A percentile compares a stretch with the other conserved stretches of the same genome.
Evolutionary conservation across 1,140 invertebrate genomes (phyloP).

Genomic region (Brachionus sp.): DNA sequence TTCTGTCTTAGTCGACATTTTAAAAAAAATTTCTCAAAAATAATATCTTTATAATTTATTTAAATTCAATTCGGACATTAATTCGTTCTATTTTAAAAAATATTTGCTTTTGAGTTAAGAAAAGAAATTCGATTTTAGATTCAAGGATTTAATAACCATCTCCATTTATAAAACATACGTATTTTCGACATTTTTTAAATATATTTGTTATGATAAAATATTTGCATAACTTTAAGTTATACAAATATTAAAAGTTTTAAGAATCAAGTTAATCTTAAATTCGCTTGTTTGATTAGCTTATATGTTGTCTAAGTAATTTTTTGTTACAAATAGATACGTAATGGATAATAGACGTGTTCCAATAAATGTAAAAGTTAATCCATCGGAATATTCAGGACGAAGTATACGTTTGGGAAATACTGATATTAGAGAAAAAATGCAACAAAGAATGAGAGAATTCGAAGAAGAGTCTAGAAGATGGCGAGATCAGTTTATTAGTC

Average conservation of each 20-base stretch:
- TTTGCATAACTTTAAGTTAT: too few species aligned
- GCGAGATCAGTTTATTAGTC: background rate
- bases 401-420: slow-evolving; percentile 4
- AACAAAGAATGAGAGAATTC: slow-evolving; percentile 40
- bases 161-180: too few species aligned
- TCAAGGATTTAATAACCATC: too few species aligned
- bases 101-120: background rate
- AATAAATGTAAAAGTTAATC: slow-evolving; percentile 31
- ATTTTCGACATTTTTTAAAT: too few species aligned
- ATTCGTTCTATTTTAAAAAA: background rate
- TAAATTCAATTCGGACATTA: too few species aligned
- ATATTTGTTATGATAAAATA: too few species aligned
- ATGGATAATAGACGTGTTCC: slow-evolving; percentile 41
- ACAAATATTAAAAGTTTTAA: too few species aligned
- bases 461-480: slow-evolving; percentile 44
- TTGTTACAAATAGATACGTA: background rate
- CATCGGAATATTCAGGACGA: slow-evolving; percentile 24
- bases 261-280: too few species aligned
- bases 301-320: background rate
- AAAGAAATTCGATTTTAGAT: background rate
- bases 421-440: slow-evolving; percentile 35
- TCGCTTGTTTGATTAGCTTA: too few species aligned
- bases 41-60: too few species aligned
- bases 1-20: too few species aligned
- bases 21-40: too few species aligned